phyloP scores from a whole-genome alignment of 2,113 vertebrate species.

The Etia nguti region DNA sequence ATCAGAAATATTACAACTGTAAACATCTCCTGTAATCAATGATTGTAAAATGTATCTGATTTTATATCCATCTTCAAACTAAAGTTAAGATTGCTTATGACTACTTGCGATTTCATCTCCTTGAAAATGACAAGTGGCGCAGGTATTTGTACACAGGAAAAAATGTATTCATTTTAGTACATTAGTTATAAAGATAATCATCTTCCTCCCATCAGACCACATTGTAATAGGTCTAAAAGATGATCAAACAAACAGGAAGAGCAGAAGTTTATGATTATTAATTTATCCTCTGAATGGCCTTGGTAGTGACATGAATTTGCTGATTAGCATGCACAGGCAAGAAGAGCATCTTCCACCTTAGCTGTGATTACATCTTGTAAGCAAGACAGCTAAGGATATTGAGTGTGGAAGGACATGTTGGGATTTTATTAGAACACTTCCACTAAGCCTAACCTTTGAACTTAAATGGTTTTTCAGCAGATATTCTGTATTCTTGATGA shows the following conservation, averaged over 20 bases:
- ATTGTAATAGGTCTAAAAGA: neutral
- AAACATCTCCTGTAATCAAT: neutral
- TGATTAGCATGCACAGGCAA: constrained; percentile 24
- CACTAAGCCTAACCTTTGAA: neutral
- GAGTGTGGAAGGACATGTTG: neutral
- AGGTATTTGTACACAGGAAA: neutral
- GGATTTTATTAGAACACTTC: neutral
- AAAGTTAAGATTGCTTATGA: neutral
- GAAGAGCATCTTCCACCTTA: neutral
- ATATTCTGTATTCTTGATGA: neutral
- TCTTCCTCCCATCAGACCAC: neutral
- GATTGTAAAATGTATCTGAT: neutral
- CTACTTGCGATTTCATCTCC: neutral
- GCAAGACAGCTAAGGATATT: neutral
- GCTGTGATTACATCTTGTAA: constrained; percentile 10
- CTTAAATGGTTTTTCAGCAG: neutral
- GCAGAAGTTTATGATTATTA: neutral
- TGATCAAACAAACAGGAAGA: neutral
- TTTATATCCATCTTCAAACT: neutral
- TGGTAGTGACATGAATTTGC: neutral
- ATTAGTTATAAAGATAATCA: neutral
- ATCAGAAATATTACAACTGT: neutral
- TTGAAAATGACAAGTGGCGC: neutral
- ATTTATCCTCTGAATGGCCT: constrained; percentile 24
- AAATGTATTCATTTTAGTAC: neutral